Evolutionary conservation across 2,113 vertebrate genomes (phyloP), one percentile per base, ranked within the genome.

Genomic region (Ameiurus melas): DNA sequence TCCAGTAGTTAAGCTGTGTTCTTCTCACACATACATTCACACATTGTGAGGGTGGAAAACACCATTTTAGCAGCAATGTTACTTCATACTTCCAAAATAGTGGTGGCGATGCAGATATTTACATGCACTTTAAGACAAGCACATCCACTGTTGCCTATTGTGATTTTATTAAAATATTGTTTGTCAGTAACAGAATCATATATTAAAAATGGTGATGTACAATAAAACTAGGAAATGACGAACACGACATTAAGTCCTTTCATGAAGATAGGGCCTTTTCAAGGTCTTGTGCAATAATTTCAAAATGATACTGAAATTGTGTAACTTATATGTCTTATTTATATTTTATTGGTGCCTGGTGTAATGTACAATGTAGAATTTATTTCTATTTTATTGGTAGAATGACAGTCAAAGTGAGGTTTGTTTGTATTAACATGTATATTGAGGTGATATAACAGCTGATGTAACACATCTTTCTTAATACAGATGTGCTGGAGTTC

Each of bases 211-310:
- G 13, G n/a, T 30, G 22, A 58, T 78, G 51, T 85, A 85, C 5
- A 33, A n/a, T 79, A 25, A 39, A 78, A 75, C 13, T 86, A 57
- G 30, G 25, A 60, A 86, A 33, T 55, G 33, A 33, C 10, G 39
- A 62, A 17, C 58, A 51, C 27, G 5, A 78, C 5, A 51, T 80
- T 57, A 10, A 25, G 13, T 27, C 30, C 13, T 3, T 81, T 57
- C 51, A 57, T 70, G 14, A 57, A 17, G 22, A 81, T 30, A 39
- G 6, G 58, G 17, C 19, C 19, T 39, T 68, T 87, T 58, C 22
- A 58, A 87, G 30, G 47, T 87, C 47, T 87, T 82, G 78, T 89
- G 83, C 87, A 85, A 80, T 89, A 85, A 66, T 58, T 71, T 70
- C 33, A 58, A 33, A 30, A 64, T 66, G 4, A 68, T 16, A 20